Evolutionary conservation across 2,113 vertebrate genomes (phyloP).

Genomic region (Petromus typicus): DNA sequence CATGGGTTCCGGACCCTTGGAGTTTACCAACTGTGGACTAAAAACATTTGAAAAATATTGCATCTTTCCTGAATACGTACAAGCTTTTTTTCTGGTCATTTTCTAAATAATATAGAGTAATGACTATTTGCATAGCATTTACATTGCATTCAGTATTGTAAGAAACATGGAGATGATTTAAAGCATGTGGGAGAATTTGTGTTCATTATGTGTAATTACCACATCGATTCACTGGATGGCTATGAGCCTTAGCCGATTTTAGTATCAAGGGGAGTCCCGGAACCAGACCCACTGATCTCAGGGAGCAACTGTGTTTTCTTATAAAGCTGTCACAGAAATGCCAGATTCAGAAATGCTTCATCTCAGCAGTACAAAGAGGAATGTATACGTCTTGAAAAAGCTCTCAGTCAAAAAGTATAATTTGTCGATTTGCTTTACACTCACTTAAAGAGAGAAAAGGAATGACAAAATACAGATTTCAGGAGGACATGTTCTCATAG

Average conservation of each 20-base stretch:
- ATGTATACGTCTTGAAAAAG: slow-evolving; percentile 32
- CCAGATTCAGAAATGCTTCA: slow-evolving; percentile 12
- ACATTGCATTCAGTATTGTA: background rate
- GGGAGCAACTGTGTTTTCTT: background rate
- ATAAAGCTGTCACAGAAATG: slow-evolving; percentile 4
- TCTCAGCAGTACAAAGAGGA: background rate
- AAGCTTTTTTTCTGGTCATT: background rate
- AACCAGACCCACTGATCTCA: background rate
- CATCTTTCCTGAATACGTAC: background rate
- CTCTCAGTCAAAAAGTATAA: background rate
- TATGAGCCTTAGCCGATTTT: background rate
- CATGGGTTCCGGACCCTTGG: background rate
- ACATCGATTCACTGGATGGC: background rate
- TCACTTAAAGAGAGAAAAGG: background rate
- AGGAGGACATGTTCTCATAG: background rate
- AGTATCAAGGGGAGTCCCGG: background rate
- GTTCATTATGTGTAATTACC: background rate
- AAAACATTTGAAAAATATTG: background rate
- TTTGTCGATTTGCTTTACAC: background rate
- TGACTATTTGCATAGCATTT: background rate
- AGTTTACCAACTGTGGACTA: background rate
- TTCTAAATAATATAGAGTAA: background rate
- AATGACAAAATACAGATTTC: background rate
- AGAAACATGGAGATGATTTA: background rate
- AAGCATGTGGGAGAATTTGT: background rate